Conservation (phyloP, 2,797 vertebrate species). For the Poeciliopsis gracilis region DNA sequence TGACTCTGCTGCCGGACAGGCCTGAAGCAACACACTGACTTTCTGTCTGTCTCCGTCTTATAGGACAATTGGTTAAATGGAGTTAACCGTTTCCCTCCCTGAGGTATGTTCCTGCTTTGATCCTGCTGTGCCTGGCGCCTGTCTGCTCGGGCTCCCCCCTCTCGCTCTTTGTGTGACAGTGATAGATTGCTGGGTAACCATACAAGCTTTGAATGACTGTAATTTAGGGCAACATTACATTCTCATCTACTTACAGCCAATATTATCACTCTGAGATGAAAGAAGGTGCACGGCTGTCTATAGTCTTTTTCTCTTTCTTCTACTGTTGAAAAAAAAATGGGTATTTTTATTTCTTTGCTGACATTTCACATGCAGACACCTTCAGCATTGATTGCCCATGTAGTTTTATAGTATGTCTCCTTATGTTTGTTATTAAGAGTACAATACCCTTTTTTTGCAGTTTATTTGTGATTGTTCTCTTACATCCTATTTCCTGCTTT, state of each 20-base stretch:
- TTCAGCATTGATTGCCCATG: background rate
- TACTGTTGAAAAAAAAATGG: slow-evolving; percentile 67
- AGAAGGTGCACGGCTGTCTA: slow-evolving; percentile 39
- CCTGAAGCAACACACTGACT: slow-evolving; percentile 59
- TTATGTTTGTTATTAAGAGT: background rate
- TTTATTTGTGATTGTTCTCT: background rate
- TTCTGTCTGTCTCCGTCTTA: slow-evolving; percentile 59
- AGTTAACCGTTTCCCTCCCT: slow-evolving; percentile 84
- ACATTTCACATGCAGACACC: slow-evolving; percentile 49
- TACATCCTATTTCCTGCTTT: background rate
- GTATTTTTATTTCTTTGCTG: slow-evolving; percentile 67
- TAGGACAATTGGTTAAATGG: slow-evolving; percentile 84
- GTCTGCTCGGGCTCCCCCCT: slow-evolving; percentile 69
- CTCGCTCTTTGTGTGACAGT: slow-evolving; percentile 67
- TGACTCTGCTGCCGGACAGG: slow-evolving; percentile 42
- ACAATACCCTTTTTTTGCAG: background rate
- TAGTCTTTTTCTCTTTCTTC: slow-evolving; percentile 57
- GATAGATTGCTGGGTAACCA: slow-evolving; percentile 73
- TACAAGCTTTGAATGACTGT: slow-evolving; percentile 74
- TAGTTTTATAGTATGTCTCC: background rate
- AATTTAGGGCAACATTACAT: slow-evolving; percentile 76
- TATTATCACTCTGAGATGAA: slow-evolving; percentile 67
- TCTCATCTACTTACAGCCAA: slow-evolving; percentile 64
- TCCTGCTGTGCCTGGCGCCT: slow-evolving; percentile 88
- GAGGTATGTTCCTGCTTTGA: slow-evolving; percentile 86